Evolutionary conservation across 2,888 invertebrate species (phyloP).

Genomic region (Melinopterus prodromus): DNA sequence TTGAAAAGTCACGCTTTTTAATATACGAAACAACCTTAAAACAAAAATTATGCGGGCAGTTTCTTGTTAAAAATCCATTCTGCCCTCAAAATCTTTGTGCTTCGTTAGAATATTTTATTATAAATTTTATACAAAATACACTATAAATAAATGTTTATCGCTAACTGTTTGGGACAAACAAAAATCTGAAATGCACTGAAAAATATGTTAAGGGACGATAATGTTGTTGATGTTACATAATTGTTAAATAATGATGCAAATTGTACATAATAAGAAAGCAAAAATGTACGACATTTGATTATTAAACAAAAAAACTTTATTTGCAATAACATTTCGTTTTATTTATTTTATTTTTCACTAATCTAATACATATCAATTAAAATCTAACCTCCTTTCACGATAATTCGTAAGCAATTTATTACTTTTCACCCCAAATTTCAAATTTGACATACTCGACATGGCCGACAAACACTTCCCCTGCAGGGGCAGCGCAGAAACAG

Average conservation of each 20-base stretch:
- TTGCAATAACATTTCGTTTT: constrained; percentile 27
- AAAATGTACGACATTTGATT: constrained; percentile 48
- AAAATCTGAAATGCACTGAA: constrained; percentile 26
- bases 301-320: constrained; percentile 47
- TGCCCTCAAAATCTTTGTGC: constrained; percentile 49
- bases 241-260: constrained; percentile 80
- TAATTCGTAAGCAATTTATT: background rate
- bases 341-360: constrained; percentile 7
- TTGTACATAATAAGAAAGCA: constrained; percentile 67
- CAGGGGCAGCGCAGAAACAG: constrained; percentile 54
- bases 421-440: constrained; percentile 18
- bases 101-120: constrained; percentile 52
- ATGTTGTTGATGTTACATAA: constrained; percentile 76
- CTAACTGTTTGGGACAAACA: constrained; percentile 9
- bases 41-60: constrained; percentile 43
- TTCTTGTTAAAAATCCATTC: constrained; percentile 35
- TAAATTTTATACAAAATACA: constrained; percentile 49
- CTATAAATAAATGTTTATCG: constrained; percentile 37
- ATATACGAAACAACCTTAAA: constrained; percentile 31
- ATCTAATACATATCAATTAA: background rate
- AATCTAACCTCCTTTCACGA: background rate
- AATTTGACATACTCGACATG: constrained; percentile 34
- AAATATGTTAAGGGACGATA: constrained; percentile 61
- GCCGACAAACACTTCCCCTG: constrained; percentile 40
- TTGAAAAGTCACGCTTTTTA: constrained; percentile 29